Percentiles rank a stretch among this genome's conserved stretches.
Evolutionary conservation across 1,140 invertebrate species (phyloP).

Genomic region (Choristoneura fumiferana): DNA sequence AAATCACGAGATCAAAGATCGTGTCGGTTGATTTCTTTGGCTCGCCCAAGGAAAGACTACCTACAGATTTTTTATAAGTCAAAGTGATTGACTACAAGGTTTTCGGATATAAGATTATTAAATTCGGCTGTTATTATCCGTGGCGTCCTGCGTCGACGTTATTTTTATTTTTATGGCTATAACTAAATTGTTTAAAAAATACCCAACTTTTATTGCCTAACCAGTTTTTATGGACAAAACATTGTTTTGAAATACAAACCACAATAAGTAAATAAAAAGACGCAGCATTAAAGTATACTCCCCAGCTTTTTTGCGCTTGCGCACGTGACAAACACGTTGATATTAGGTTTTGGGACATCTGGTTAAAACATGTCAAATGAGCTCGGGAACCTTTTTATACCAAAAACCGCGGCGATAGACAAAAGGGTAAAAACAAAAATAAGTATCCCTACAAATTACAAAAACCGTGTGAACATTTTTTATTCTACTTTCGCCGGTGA

Average conservation of each 20-base stretch:
- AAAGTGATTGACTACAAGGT: slow-evolving; percentile 13
- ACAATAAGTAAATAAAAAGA: not conserved
- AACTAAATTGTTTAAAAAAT: slow-evolving; percentile 3
- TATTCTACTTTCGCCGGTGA: too few relatives aligned
- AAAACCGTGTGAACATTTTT: too few relatives aligned
- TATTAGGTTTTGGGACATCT: slow-evolving; percentile 5
- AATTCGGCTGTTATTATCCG: not conserved
- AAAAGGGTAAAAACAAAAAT: too few relatives aligned
- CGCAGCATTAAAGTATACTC: not conserved
- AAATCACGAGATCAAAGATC: not conserved
- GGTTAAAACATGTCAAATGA: slow-evolving; percentile 1
- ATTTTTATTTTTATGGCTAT: slow-evolving; percentile 12
- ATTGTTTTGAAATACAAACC: slow-evolving; percentile 12
- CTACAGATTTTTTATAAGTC: not conserved
- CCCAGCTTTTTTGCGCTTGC: not conserved
- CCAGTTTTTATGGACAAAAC: slow-evolving; percentile 14
- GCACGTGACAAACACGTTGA: slow-evolving; percentile 5
- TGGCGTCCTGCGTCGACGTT: not conserved
- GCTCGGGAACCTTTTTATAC: not conserved
- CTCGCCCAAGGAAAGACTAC: slow-evolving; percentile 4
- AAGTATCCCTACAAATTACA: too few relatives aligned
- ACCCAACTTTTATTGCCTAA: slow-evolving; percentile 5
- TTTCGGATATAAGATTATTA: slow-evolving; percentile 1
- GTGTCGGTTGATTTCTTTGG: not conserved
- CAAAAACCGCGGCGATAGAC: not conserved